A percentile compares a stretch with the other conserved stretches of the same genome.
Evolutionary conservation across 2,113 vertebrate species (phyloP).

Genomic region (Calypte anna): DNA sequence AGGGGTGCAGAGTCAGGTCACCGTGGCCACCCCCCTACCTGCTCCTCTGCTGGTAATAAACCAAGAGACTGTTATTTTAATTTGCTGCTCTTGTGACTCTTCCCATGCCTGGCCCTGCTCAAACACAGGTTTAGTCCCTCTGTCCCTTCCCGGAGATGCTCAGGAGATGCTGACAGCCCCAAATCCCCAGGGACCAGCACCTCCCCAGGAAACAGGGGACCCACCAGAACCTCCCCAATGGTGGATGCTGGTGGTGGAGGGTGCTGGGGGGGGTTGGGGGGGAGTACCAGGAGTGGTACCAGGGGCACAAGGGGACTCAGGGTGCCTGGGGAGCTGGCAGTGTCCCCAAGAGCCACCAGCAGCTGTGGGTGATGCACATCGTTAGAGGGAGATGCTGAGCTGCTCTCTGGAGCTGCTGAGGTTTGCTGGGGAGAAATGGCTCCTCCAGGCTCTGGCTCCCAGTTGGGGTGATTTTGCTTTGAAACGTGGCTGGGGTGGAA

Average conservation of each 20-base stretch:
- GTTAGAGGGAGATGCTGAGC: conserved; percentile 52
- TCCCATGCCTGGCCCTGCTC: not conserved
- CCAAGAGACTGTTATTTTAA: conserved; percentile 56
- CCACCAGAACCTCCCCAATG: rapidly evolving
- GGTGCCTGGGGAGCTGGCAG: not conserved
- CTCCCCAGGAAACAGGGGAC: not conserved
- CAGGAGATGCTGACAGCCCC: not conserved
- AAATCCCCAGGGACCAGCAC: rapidly evolving
- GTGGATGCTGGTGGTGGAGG: too few relatives aligned
- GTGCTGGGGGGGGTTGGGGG: rapidly evolving
- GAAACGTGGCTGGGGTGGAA: not conserved
- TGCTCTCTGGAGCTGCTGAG: not conserved
- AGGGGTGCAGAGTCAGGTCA: not conserved
- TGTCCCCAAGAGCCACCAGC: rapidly evolving
- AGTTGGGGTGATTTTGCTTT: not conserved
- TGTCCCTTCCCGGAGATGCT: not conserved
- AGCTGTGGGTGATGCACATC: not conserved
- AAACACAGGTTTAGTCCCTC: rapidly evolving
- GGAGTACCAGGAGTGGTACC: rapidly evolving
- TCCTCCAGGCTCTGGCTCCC: not conserved
- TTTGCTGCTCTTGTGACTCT: not conserved
- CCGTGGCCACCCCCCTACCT: rapidly evolving
- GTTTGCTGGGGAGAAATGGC: not conserved
- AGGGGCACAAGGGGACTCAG: too few relatives aligned
- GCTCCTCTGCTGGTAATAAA: conserved; percentile 36